phyloP scores from a whole-genome alignment of 2,797 vertebrate genomes.

The Ctenopoma kingsleyae region DNA sequence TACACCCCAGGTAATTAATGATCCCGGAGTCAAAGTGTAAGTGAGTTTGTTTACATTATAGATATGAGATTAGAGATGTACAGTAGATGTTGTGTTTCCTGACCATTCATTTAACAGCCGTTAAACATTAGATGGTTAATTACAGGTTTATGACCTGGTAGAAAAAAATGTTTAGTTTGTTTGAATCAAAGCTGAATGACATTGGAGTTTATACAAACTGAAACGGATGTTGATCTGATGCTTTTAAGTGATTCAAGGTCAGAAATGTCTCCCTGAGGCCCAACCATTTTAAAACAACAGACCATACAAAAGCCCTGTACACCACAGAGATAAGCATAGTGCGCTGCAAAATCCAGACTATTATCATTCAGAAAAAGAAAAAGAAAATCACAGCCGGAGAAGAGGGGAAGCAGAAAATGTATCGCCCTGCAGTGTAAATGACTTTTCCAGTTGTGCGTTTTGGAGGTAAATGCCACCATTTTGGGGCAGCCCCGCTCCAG shows the following conservation, averaged over 20 bases:
- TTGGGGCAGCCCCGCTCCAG: constrained; percentile 54
- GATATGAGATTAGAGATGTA: constrained; percentile 2
- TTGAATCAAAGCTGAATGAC: neutral
- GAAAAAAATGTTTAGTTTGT: neutral
- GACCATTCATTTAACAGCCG: neutral
- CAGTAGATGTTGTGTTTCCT: neutral
- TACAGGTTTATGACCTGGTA: neutral
- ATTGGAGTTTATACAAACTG: neutral
- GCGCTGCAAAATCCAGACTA: constrained; percentile 2
- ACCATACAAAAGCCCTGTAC: constrained; percentile 4
- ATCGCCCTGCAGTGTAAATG: constrained; percentile 44
- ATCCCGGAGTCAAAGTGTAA: constrained; percentile 5
- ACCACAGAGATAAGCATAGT: constrained; percentile 25
- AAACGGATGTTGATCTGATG: constrained; percentile 12
- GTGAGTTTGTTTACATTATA: constrained; percentile 11
- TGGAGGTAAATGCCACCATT: constrained; percentile 61
- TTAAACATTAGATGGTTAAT: constrained; percentile 2
- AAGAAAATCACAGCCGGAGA: constrained; percentile 29
- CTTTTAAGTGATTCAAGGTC: neutral
- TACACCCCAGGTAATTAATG: constrained; percentile 61
- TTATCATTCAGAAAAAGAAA: constrained; percentile 47
- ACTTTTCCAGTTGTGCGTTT: constrained; percentile 54
- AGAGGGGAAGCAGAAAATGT: constrained; percentile 26
- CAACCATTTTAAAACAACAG: constrained; percentile 23
- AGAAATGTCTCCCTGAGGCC: constrained; percentile 7